Evolutionary conservation across 2,113 vertebrate species (phyloP).

Genomic region (Perognathus longimembris): DNA sequence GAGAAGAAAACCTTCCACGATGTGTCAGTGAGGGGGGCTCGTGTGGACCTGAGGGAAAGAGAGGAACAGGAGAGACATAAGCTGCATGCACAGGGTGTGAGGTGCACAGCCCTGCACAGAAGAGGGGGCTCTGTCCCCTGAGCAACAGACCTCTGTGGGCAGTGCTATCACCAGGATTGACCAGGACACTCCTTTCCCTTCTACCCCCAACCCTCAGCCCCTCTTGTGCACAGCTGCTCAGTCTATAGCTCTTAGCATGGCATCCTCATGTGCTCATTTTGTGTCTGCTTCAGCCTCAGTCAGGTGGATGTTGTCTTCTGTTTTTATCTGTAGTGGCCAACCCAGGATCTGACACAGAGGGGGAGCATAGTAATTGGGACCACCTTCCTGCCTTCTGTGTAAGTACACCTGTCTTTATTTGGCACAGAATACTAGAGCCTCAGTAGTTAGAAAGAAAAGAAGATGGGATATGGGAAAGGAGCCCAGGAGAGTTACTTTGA

Average conservation of each 20-base stretch:
- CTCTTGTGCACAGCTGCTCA: background rate
- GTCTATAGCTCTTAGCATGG: background rate
- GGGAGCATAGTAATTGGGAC: background rate
- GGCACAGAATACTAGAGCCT: background rate
- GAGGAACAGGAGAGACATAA: background rate
- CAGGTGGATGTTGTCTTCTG: background rate
- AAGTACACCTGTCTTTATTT: background rate
- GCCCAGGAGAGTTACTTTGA: background rate
- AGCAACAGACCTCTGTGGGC: too few relatives aligned
- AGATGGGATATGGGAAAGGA: background rate
- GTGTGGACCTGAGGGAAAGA: background rate
- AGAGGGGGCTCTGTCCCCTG: background rate
- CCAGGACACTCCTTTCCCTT: background rate
- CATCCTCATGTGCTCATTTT: background rate
- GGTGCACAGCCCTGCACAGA: background rate
- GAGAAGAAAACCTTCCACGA: slow-evolving; percentile 42
- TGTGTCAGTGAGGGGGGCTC: background rate
- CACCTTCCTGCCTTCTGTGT: background rate
- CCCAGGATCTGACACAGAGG: background rate
- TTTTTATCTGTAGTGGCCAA: background rate
- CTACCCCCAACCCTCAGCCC: too few relatives aligned
- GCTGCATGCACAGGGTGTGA: background rate
- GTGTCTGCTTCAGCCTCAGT: background rate
- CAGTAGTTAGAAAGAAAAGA: background rate
- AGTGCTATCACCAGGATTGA: too few relatives aligned